Evolutionary conservation across 2,113 vertebrate genomes (phyloP).

Genomic region (Cyanoramphus novaezelandiae): DNA sequence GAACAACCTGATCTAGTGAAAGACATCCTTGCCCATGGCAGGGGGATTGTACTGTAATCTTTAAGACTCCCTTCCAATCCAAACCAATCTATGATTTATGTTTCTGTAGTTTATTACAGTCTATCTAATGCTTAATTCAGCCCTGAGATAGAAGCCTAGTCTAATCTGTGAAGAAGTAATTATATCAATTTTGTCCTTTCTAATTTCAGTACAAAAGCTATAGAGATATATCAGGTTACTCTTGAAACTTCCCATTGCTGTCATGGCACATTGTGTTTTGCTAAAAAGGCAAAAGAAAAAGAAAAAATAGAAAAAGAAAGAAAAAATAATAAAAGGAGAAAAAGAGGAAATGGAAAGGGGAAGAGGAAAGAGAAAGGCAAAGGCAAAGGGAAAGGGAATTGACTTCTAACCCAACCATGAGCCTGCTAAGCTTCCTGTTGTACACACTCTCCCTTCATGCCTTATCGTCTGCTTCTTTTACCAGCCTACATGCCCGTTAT

Average conservation of each 20-base stretch:
- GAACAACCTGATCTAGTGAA: not conserved
- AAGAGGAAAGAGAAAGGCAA: not conserved
- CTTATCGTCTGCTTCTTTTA: not conserved
- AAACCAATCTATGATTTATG: not conserved
- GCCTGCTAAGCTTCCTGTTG: not conserved
- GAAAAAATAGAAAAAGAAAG: accelerated
- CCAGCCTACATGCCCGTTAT: accelerated
- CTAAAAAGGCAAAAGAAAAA: not conserved
- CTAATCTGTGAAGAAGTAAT: not conserved
- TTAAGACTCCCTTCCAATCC: not conserved
- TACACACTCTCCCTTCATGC: not conserved
- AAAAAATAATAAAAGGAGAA: no score
- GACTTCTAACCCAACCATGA: not conserved
- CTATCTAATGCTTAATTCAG: not conserved
- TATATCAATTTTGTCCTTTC: not conserved
- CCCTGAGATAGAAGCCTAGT: not conserved
- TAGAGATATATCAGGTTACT: not conserved
- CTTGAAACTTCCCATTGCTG: not conserved
- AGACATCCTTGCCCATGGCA: accelerated
- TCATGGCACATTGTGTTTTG: not conserved
- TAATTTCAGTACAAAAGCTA: not conserved
- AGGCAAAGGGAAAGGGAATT: no score
- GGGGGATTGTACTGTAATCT: not conserved
- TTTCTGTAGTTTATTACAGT: not conserved
- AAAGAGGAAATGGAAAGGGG: not conserved